Evolutionary conservation across 2,797 vertebrate genomes (phyloP).

Genomic region (Periophthalmus magnuspinnatus): DNA sequence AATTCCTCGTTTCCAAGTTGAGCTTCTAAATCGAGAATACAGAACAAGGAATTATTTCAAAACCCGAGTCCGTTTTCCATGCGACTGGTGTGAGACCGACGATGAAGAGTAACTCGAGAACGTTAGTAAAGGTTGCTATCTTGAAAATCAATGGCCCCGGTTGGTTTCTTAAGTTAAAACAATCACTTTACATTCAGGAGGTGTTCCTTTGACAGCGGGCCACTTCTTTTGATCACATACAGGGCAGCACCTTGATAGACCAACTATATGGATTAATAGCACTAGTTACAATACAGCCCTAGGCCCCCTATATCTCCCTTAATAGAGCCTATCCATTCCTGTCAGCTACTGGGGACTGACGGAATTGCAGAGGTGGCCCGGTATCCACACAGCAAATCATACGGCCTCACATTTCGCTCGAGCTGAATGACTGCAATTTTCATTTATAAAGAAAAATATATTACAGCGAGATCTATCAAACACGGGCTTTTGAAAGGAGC

Average conservation of each 20-base stretch:
- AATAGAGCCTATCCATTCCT: constrained; percentile 84
- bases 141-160: neutral
- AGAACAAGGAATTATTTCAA: neutral
- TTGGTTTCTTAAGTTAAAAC: constrained; percentile 38
- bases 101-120: neutral
- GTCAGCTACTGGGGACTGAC: constrained; percentile 79
- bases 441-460: constrained; percentile 64
- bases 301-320: constrained; percentile 75
- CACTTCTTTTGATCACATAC: constrained; percentile 63
- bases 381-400: constrained; percentile 72
- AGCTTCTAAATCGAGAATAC: neutral
- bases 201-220: constrained; percentile 56
- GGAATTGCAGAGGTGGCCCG: constrained; percentile 76
- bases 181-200: constrained; percentile 51
- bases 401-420: constrained; percentile 63
- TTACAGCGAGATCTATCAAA: constrained; percentile 61
- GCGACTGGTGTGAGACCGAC: neutral
- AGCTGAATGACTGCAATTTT: constrained; percentile 66
- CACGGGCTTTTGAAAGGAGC: constrained; percentile 24
- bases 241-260: constrained; percentile 71
- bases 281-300: constrained; percentile 76
- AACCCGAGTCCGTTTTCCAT: neutral
- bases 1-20: neutral
- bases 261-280: constrained; percentile 84
- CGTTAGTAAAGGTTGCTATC: constrained; percentile 13